These are phyloP conservation scores for Gobiocypris rarus DNA, from an alignment of 2,113 vertebrate species.

Conservation along the genomic window DNA sequence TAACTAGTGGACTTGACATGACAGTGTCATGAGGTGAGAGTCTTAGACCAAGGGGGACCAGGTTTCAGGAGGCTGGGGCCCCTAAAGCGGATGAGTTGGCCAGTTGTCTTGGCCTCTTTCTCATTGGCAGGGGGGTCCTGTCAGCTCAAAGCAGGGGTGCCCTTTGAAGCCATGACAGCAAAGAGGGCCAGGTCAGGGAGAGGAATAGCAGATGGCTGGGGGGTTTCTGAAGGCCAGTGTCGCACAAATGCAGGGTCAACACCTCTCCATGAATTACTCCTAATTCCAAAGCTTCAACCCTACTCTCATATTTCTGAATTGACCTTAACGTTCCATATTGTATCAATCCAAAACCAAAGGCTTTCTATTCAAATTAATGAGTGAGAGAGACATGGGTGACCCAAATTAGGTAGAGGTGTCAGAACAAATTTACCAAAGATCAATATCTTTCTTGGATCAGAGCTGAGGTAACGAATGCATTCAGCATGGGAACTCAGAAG, in stretches of 20 bases:
- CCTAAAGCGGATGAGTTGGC: conserved; percentile 25
- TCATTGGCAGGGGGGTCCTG: conserved; percentile 62
- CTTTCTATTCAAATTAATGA: background rate
- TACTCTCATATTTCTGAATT: conserved; percentile 12
- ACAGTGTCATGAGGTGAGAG: conserved; percentile 17
- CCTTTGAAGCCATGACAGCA: conserved; percentile 67
- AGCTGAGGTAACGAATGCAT: background rate
- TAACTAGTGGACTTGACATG: conserved; percentile 20
- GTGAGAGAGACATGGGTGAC: background rate
- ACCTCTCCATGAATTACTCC: conserved; percentile 67
- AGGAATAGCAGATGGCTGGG: conserved; percentile 64
- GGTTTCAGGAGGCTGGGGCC: conserved; percentile 45
- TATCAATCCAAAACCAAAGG: background rate
- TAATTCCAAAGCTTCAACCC: conserved; percentile 33
- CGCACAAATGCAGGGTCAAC: conserved; percentile 52
- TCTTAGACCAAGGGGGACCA: conserved; percentile 25
- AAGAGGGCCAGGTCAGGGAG: conserved; percentile 60
- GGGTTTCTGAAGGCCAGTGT: conserved; percentile 58
- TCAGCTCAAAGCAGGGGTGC: conserved; percentile 62
- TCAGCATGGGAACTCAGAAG: conserved; percentile 1
- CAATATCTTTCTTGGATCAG: background rate
- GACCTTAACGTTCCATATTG: background rate
- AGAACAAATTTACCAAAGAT: conserved; percentile 28
- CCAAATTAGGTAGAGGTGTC: conserved; percentile 16
- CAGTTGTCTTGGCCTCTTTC: conserved; percentile 41